Conservation (phyloP, 2,888 invertebrate species). For the Hirtodrosophila duncani region DNA sequence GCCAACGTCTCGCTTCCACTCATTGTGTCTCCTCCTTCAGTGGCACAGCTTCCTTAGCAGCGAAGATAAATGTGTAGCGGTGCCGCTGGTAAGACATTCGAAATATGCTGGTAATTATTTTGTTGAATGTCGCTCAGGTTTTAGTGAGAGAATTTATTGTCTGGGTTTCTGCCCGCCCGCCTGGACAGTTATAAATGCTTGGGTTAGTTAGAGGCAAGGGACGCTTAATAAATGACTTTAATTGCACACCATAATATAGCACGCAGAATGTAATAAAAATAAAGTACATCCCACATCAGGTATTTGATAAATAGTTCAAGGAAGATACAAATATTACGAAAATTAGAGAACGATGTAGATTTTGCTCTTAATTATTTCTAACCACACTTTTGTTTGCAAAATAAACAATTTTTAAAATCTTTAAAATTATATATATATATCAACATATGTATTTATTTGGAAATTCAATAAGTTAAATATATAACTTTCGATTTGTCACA, state of each 20-base stretch:
- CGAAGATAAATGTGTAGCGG: conserved; percentile 30
- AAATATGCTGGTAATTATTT: conserved; percentile 73
- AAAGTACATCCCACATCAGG: too few species aligned
- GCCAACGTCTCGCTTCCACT: not conserved
- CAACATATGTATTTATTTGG: too few species aligned
- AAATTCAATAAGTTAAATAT: too few species aligned
- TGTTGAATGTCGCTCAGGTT: conserved; percentile 66
- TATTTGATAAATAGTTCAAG: too few species aligned
- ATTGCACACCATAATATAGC: conserved; percentile 2
- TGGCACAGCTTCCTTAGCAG: conserved; percentile 4
- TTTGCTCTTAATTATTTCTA: too few species aligned
- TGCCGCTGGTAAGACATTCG: conserved; percentile 49
- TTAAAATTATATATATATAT: too few species aligned
- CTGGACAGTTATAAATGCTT: conserved; percentile 53
- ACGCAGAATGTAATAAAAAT: too few species aligned
- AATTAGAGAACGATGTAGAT: too few species aligned
- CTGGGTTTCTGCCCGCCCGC: conserved; percentile 28
- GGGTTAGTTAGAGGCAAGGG: conserved; percentile 41
- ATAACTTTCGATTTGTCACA: too few species aligned
- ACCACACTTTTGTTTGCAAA: too few species aligned
- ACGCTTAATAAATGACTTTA: conserved; percentile 23
- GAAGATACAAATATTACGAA: too few species aligned
- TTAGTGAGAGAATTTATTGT: conserved; percentile 55
- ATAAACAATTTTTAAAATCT: too few species aligned
- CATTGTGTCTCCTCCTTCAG: not conserved